Base-by-base conservation (phyloP, 2,113 vertebrate genomes). In the Heteronetta atricapilla region DNA sequence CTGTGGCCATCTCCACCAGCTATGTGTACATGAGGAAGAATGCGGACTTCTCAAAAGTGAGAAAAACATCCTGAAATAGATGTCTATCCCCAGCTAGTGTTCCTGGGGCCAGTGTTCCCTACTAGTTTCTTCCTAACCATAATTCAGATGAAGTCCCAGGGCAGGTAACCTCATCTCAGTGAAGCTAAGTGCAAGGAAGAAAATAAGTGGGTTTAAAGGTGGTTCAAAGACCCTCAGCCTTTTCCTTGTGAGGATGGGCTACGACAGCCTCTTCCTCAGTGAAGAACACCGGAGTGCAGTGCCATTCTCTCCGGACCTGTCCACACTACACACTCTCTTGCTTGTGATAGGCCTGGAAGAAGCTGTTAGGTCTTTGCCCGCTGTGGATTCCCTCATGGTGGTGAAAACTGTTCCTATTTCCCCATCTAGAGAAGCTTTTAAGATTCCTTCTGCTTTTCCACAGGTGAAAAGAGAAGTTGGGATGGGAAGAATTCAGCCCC, bases 51-150 rank as follows among this genome's bases (percentile, higher is more conserved):
- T 81, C 3, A 0, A 13, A 68, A 89, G 38, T 19, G 31, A 76
- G 46, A 19, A 58, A 42, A 92, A n/a, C 13, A 25, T 68, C 42
- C 52, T 78, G 59, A 93, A 70, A 67, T 5, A 46, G 28, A 52
- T n/a, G 25, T 68, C n/a, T 52, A 0, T 38, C 22, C 59, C 46
- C 69, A 44, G 34, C 2, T 2, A 4, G 18, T 0, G 0, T 70
- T 78, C 26, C 38, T 68, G 17, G 22, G 36, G n/a, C 22, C 60
- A 3, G 0, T 42, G 4, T 20, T 91, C 19, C 8, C 10, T 53
- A 22, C 33, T 16, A 1, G 1, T 44, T 91, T 83, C 64, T 78
- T 91, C 34, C 48, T 78, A 86, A 70, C 29, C 2, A 11, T n/a
- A 50, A 55, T 55, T 84, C 36, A 74, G 62, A 55, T 86, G 40